Evolutionary conservation across 2,888 invertebrate genomes (phyloP).

Genomic region (Volucella inanis): DNA sequence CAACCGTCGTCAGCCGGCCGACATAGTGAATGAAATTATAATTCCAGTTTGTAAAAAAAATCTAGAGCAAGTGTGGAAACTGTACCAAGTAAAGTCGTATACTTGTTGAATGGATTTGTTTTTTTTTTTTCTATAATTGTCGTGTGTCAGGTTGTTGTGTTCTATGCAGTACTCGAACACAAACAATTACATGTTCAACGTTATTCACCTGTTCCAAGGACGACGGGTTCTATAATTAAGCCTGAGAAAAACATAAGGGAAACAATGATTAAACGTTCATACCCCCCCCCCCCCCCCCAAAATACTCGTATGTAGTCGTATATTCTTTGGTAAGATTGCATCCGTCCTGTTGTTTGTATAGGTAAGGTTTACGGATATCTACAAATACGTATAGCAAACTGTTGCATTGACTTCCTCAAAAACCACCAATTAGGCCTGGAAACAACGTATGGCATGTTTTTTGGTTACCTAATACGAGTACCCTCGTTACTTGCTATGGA

Average conservation of each 20-base stretch:
- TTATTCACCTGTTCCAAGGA: constrained; percentile 72
- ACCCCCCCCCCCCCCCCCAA: constrained; percentile 26
- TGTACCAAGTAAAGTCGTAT: constrained; percentile 40
- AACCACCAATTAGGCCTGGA: constrained; percentile 44
- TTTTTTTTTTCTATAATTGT: constrained; percentile 45
- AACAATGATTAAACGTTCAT: constrained; percentile 48
- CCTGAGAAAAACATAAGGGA: constrained; percentile 48
- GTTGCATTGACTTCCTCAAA: constrained; percentile 52
- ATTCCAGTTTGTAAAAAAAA: constrained; percentile 50
- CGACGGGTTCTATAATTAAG: constrained; percentile 69
- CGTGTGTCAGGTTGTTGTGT: constrained; percentile 24
- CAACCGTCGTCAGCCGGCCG: constrained; percentile 2
- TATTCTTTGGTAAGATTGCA: too few species aligned
- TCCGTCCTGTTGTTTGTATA: constrained; percentile 2
- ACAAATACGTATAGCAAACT: constrained; percentile 9
- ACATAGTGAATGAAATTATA: constrained; percentile 48
- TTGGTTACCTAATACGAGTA: constrained; percentile 50
- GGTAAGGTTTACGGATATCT: constrained; percentile 12
- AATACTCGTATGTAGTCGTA: constrained; percentile 50
- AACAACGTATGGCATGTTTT: constrained; percentile 6
- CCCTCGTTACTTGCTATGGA: not conserved
- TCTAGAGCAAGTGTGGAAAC: constrained; percentile 71
- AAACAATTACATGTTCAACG: constrained; percentile 22
- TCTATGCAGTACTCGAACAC: constrained; percentile 24
- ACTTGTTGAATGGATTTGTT: not conserved